These are phyloP conservation scores for Pachycephala philippinensis DNA, from an alignment of 2,113 vertebrate species.

Conservation along the genomic window DNA sequence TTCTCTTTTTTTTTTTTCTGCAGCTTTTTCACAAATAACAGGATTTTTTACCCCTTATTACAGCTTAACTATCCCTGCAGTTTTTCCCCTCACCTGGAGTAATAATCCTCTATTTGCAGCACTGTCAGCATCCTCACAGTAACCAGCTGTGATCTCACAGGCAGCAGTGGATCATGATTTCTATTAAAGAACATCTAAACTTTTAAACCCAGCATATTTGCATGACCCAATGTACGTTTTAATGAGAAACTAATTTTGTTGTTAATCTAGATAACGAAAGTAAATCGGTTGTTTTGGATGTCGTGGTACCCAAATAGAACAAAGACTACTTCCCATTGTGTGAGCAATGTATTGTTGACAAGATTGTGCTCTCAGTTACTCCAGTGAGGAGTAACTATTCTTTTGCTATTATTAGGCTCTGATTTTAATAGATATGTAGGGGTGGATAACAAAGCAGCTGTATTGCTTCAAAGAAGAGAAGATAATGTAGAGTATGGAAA, in stretches of 20 bases:
- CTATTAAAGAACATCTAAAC: background rate
- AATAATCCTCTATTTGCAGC: conserved; percentile 34
- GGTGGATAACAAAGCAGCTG: background rate
- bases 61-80: background rate
- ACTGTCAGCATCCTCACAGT: background rate
- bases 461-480: background rate
- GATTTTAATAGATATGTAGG: background rate
- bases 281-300: background rate
- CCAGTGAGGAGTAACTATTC: background rate
- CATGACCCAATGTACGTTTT: background rate
- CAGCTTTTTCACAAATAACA: background rate
- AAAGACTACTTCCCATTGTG: background rate
- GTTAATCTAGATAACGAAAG: background rate
- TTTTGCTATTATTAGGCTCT: background rate
- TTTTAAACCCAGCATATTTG: background rate
- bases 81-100: background rate
- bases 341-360: background rate
- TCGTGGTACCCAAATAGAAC: background rate
- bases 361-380: background rate
- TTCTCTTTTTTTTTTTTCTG: background rate
- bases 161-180: background rate
- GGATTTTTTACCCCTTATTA: conserved; percentile 1
- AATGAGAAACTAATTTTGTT: background rate
- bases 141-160: conserved; percentile 4
- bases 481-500: background rate